Conservation (phyloP, 2,888 invertebrate genomes). For the Drosophila lacicola region DNA sequence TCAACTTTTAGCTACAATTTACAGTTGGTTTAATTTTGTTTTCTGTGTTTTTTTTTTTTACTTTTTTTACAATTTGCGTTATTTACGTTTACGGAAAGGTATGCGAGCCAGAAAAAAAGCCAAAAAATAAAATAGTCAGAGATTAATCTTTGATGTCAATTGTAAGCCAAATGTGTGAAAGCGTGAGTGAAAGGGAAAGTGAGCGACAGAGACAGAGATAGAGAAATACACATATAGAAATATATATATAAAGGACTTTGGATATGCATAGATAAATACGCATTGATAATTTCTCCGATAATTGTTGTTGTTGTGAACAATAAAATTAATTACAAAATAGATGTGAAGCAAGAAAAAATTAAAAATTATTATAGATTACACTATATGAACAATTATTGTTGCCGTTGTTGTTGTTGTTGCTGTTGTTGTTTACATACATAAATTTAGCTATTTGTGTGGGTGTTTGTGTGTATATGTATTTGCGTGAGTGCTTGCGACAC, state of each 20-base stretch:
- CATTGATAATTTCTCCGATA: constrained; percentile 32
- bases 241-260: constrained; percentile 18
- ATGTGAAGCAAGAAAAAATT: constrained; percentile 63
- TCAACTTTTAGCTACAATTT: constrained; percentile 81
- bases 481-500: constrained; percentile 19
- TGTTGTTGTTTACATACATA: constrained; percentile 52
- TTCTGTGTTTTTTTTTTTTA: constrained; percentile 16
- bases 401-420: constrained; percentile 19
- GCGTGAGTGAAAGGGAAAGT: constrained; percentile 60
- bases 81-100: constrained; percentile 75
- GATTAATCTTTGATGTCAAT: constrained; percentile 62
- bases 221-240: constrained; percentile 36
- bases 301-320: constrained; percentile 34
- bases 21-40: constrained; percentile 41
- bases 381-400: constrained; percentile 71
- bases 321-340: constrained; percentile 69
- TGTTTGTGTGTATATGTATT: constrained; percentile 23
- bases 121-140: constrained; percentile 40
- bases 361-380: constrained; percentile 79
- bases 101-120: constrained; percentile 63
- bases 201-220: constrained; percentile 55
- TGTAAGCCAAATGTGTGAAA: constrained; percentile 78
- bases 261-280: constrained; percentile 45
- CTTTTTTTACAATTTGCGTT: constrained; percentile 71
- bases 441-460: constrained; percentile 60